Evolutionary conservation across 2,797 vertebrate genomes (phyloP).

Genomic region (Oreochromis mossambicus): DNA sequence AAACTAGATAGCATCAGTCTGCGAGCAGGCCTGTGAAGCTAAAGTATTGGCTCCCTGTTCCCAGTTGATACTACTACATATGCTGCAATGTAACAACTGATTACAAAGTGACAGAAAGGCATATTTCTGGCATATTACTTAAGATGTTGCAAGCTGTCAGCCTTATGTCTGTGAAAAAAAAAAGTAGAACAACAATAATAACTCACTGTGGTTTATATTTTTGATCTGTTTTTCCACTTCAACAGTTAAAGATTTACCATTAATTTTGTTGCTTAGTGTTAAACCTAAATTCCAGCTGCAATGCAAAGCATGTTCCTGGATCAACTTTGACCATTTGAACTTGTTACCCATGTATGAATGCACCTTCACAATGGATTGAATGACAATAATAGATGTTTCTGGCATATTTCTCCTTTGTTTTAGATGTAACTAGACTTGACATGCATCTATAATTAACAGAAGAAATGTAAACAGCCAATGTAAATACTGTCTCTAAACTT

Average conservation of each 20-base stretch:
- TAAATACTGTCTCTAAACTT: background rate
- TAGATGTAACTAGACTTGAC: background rate
- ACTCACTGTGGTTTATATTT: background rate
- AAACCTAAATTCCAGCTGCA: background rate
- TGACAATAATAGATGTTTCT: background rate
- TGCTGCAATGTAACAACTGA: background rate
- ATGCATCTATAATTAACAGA: background rate
- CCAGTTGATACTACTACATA: background rate
- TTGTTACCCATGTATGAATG: slow-evolving; percentile 5
- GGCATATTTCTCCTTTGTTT: background rate
- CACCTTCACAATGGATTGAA: background rate
- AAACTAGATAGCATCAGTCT: background rate
- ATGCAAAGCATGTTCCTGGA: background rate
- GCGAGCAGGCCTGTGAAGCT: slow-evolving; percentile 2
- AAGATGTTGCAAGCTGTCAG: background rate
- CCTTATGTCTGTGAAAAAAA: background rate
- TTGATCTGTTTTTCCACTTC: background rate
- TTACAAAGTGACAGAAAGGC: background rate
- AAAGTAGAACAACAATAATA: background rate
- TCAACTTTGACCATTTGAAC: slow-evolving; percentile 1
- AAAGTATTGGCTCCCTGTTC: background rate
- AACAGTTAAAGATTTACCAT: background rate
- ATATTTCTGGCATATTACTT: background rate
- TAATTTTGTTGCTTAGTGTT: background rate
- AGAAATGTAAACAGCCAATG: background rate